These are phyloP conservation scores for Fratercula arctica DNA, from an alignment of 2,797 vertebrate species.

Conservation along the genomic window DNA sequence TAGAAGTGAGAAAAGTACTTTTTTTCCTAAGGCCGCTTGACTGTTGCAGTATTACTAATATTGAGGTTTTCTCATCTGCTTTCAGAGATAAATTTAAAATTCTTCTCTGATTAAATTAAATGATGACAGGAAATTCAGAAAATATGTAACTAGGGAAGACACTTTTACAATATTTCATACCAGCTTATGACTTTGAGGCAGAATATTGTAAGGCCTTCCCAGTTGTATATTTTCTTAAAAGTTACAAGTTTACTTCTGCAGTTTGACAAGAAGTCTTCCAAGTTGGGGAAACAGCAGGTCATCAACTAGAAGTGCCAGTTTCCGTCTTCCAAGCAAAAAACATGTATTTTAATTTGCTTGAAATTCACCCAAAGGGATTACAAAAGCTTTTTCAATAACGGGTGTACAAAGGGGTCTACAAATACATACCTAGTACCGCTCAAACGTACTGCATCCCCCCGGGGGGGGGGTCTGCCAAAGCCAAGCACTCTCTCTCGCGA, in stretches of 20 bases:
- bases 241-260: not conserved
- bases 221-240: not conserved
- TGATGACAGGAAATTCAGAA: constrained; percentile 1
- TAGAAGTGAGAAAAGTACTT: not conserved
- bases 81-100: not conserved
- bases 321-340: not conserved
- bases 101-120: not conserved
- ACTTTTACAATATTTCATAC: not conserved
- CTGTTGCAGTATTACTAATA: not conserved
- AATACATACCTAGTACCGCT: not conserved
- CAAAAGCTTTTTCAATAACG: not conserved
- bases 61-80: not conserved
- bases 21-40: not conserved
- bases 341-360: not conserved
- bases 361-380: not conserved
- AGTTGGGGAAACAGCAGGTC: not conserved
- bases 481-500: not conserved
- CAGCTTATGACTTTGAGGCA: not conserved
- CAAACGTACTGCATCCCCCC: fast-evolving
- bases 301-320: not conserved
- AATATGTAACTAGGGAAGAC: not conserved
- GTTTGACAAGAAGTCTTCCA: not conserved
- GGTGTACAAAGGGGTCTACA: not conserved
- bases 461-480: not conserved
- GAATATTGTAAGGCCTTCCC: not conserved